Evolutionary conservation across 1,140 invertebrate species (phyloP).

Genomic region (Drosophila parvula): DNA sequence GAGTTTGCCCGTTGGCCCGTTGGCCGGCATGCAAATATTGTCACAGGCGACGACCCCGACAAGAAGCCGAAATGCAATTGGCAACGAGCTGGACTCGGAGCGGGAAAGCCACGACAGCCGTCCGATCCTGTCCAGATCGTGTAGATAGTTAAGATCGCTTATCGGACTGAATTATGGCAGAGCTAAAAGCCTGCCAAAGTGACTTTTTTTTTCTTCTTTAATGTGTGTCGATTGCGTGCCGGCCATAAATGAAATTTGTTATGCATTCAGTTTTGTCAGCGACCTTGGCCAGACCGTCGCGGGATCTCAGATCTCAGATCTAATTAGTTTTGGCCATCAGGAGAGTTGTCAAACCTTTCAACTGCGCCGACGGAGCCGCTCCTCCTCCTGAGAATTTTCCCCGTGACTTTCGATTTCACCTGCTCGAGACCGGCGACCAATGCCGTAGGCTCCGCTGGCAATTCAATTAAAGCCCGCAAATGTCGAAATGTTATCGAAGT

Average conservation of each 20-base stretch:
- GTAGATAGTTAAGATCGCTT: constrained; percentile 81
- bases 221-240: constrained; percentile 40
- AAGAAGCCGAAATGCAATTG: constrained; percentile 58
- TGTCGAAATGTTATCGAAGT: constrained; percentile 72
- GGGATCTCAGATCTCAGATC: constrained; percentile 24
- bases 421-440: constrained; percentile 12
- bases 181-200: constrained; percentile 78
- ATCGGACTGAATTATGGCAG: constrained; percentile 77
- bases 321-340: constrained; percentile 40
- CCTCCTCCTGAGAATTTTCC: constrained; percentile 27
- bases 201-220: constrained; percentile 26
- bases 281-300: constrained; percentile 31
- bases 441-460: constrained; percentile 28
- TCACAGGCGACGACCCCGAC: constrained; percentile 54
- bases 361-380: neutral
- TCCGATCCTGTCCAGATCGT: constrained; percentile 65
- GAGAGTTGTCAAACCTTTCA: constrained; percentile 3
- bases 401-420: constrained; percentile 48
- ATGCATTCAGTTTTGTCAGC: constrained; percentile 60
- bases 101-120: constrained; percentile 31
- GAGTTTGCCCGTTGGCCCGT: constrained; percentile 14
- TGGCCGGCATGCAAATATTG: constrained; percentile 71
- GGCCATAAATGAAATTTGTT: constrained; percentile 66
- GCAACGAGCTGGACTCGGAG: constrained; percentile 35
- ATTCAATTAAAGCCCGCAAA: constrained; percentile 56